Conservation (phyloP, 2,888 invertebrate species). For the Pollenia labialis region DNA sequence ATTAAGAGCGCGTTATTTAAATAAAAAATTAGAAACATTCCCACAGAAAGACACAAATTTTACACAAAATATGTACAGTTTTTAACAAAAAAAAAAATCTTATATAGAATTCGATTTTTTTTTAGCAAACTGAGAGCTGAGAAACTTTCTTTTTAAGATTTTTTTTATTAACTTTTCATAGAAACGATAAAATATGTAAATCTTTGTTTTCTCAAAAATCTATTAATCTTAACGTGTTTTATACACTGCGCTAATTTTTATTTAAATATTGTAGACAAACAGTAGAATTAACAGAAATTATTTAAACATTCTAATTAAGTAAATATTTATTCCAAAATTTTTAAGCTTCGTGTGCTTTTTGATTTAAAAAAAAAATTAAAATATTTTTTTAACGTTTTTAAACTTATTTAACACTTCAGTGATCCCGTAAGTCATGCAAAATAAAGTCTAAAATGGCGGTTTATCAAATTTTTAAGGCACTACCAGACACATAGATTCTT, state of each 20-base stretch:
- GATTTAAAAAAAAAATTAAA: conserved; percentile 11
- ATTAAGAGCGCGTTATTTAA: background rate
- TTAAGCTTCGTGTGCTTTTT: background rate
- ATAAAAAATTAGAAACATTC: no score
- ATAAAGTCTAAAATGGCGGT: background rate
- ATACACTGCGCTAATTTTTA: background rate
- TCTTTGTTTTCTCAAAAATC: background rate
- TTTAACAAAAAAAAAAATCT: no score
- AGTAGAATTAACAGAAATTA: background rate
- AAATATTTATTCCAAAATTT: conserved; percentile 19
- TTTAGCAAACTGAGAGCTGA: no score
- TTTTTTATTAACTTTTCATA: no score
- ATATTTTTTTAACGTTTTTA: background rate
- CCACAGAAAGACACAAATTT: background rate
- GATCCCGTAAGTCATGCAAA: background rate
- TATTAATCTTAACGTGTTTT: background rate
- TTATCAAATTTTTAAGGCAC: background rate
- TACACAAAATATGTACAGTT: no score
- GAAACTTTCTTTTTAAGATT: no score
- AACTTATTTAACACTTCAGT: conserved; percentile 22
- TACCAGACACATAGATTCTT: background rate
- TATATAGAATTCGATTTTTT: no score
- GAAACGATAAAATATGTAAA: no score
- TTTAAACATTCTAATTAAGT: background rate
- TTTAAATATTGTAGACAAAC: conserved; percentile 2